Evolutionary conservation across 92 coral and sea anemone species (phyloP).

Genomic region (Ricordea florida): DNA sequence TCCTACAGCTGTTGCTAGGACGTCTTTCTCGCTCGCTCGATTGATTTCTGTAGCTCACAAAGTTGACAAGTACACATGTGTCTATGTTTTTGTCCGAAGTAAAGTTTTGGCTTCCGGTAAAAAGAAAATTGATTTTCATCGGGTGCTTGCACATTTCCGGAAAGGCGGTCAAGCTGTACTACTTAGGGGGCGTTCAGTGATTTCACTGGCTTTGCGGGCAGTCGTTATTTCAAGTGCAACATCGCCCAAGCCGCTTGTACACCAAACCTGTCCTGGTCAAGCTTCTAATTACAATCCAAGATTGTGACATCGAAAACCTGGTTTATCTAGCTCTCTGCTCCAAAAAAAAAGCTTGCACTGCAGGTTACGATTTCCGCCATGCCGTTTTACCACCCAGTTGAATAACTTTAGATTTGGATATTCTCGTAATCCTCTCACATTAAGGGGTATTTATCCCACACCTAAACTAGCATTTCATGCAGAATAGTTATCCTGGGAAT

Average conservation of each 20-base stretch:
- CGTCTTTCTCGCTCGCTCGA: not conserved
- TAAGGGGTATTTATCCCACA: no score
- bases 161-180: not conserved
- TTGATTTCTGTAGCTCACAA: no score
- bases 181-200: constrained; percentile 23
- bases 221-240: not conserved
- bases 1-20: constrained; percentile 30
- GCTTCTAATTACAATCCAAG: not conserved
- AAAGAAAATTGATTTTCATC: not conserved
- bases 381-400: no score
- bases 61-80: not conserved
- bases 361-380: constrained; percentile 1
- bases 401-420: no score
- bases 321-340: not conserved
- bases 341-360: constrained; percentile 9
- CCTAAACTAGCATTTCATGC: no score
- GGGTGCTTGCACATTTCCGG: not conserved
- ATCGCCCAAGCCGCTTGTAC: not conserved
- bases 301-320: not conserved
- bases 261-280: not conserved
- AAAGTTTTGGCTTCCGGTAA: not conserved
- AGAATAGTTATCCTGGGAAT: no score
- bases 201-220: constrained; percentile 11
- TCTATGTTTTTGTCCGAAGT: constrained; percentile 8
- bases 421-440: no score